Evolutionary conservation across 2,888 invertebrate species (phyloP).

Genomic region (Phytoseiulus persimilis): DNA sequence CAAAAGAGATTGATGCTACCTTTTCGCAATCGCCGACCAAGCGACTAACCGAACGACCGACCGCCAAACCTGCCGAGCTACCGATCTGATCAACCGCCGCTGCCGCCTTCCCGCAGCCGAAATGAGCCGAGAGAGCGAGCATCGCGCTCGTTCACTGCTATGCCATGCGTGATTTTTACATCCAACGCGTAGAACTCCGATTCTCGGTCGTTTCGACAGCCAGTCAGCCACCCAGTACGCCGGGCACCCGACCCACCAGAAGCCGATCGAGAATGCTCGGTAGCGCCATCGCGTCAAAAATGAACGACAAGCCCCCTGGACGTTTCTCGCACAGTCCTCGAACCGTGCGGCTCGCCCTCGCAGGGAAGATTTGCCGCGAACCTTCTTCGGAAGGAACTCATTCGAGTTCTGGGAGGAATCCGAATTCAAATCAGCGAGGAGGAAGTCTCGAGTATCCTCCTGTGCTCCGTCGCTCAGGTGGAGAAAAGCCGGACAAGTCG

Average conservation of each 20-base stretch:
- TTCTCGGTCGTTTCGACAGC: not conserved
- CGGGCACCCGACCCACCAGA: not conserved
- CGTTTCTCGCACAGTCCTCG: too few species aligned
- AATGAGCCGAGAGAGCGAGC: not conserved
- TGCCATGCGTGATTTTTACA: slow-evolving; percentile 5
- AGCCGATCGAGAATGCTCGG: not conserved
- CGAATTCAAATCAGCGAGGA: too few species aligned
- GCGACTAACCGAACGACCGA: not conserved
- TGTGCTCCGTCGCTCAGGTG: too few species aligned
- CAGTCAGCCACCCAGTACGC: not conserved
- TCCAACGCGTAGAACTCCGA: not conserved
- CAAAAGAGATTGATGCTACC: slow-evolving; percentile 31
- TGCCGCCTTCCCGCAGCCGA: not conserved
- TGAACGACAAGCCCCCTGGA: too few species aligned
- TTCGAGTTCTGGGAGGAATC: too few species aligned
- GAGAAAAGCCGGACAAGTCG: too few species aligned
- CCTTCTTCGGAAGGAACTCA: too few species aligned
- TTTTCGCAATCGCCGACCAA: slow-evolving; percentile 6
- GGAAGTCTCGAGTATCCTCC: too few species aligned
- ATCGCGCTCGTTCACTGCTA: not conserved
- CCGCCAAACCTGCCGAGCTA: not conserved
- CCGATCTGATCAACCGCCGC: not conserved
- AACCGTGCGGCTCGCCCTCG: too few species aligned
- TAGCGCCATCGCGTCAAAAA: not conserved
- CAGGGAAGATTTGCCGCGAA: too few species aligned